Conservation (phyloP, 2,797 vertebrate species). For the Balearica regulorum region DNA sequence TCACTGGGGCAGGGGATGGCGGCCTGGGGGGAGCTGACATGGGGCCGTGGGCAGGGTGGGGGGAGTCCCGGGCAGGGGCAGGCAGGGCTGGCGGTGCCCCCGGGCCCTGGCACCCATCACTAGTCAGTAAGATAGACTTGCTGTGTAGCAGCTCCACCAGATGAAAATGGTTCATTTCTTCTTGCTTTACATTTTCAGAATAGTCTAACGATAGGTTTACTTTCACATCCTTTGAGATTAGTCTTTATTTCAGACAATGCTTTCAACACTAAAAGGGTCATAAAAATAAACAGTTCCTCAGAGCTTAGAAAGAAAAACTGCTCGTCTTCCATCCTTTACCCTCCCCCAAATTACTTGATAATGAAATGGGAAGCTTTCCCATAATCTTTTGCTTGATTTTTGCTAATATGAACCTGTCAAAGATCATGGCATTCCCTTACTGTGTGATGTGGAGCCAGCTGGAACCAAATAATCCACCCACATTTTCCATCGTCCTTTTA, state of each 20-base stretch:
- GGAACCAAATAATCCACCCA: slow-evolving; percentile 49
- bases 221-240: slow-evolving; percentile 47
- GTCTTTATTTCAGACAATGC: slow-evolving; percentile 58
- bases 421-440: slow-evolving; percentile 34
- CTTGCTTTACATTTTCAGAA: slow-evolving; percentile 42
- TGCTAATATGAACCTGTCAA: slow-evolving; percentile 61
- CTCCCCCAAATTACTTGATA: slow-evolving; percentile 60
- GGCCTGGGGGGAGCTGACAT: rapidly evolving
- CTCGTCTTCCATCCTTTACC: slow-evolving; percentile 33
- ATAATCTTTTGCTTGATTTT: slow-evolving; percentile 57
- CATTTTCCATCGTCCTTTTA: slow-evolving; percentile 28
- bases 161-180: not conserved
- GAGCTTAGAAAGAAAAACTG: slow-evolving; percentile 51
- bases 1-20: not conserved
- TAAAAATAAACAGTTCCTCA: slow-evolving; percentile 55
- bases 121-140: not conserved
- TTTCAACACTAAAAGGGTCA: slow-evolving; percentile 57
- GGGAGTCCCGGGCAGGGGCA: not conserved
- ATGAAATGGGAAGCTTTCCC: slow-evolving; percentile 58
- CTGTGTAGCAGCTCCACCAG: not conserved
- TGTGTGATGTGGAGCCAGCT: slow-evolving; percentile 55
- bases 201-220: slow-evolving; percentile 27
- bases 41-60: not conserved
- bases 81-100: not conserved
- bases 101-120: not conserved